Percentiles rank a stretch among this genome's conserved stretches.
Evolutionary conservation across 2,797 vertebrate species (phyloP).

Genomic region (Falco biarmicus): DNA sequence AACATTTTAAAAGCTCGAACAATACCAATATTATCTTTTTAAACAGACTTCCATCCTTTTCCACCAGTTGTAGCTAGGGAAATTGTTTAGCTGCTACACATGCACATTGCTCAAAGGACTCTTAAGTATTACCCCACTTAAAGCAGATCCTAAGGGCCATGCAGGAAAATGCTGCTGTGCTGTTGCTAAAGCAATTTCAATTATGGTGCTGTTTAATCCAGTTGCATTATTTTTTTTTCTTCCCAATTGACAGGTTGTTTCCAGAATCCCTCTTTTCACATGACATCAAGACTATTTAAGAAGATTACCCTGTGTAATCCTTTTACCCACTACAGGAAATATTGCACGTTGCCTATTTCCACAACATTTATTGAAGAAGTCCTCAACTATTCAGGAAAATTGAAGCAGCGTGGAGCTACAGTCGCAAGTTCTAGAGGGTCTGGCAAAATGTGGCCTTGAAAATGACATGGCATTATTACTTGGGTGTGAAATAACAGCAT

Average conservation of each 20-base stretch:
- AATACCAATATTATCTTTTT: not conserved
- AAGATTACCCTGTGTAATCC: not conserved
- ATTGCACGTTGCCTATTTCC: not conserved
- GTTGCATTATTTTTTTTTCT: not conserved
- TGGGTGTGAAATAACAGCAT: not conserved
- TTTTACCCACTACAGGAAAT: not conserved
- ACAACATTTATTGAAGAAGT: not conserved
- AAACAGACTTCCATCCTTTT: not conserved
- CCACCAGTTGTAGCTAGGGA: not conserved
- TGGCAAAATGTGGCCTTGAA: not conserved
- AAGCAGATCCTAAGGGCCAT: not conserved
- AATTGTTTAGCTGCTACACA: not conserved
- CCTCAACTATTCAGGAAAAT: not conserved
- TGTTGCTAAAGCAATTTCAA: not conserved
- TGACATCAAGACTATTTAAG: not conserved
- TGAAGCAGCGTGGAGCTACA: not conserved
- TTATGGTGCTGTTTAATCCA: not conserved
- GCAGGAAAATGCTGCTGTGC: not conserved
- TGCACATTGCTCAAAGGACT: not conserved
- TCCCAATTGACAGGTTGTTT: not conserved
- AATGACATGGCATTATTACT: not conserved
- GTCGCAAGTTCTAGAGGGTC: rapidly evolving
- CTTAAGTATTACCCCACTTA: not conserved
- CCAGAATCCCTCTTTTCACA: not conserved
- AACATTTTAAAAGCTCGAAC: not conserved